Conservation (phyloP, 2,888 invertebrate genomes). For the Rutpela maculata region DNA sequence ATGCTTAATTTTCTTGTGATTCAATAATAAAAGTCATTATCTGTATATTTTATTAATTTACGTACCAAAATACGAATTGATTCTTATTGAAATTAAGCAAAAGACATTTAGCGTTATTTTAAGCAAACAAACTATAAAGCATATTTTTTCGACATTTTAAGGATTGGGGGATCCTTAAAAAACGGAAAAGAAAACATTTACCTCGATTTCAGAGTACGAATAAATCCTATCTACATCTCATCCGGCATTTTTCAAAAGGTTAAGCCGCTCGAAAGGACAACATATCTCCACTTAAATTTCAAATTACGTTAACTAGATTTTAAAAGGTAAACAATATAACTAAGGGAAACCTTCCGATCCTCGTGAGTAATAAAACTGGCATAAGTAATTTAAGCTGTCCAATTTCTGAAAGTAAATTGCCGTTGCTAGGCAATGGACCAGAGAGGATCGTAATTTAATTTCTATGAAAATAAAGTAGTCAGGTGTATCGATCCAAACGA, state of each 20-base stretch:
- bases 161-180: no score
- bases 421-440: conserved; percentile 32
- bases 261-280: neutral
- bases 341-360: neutral
- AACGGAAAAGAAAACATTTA: neutral
- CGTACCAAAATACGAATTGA: no score
- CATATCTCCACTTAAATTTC: conserved; percentile 1
- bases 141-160: no score
- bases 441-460: conserved; percentile 36
- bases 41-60: no score
- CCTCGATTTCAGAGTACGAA: neutral
- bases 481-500: conserved; percentile 29
- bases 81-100: no score
- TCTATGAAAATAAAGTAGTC: conserved; percentile 37
- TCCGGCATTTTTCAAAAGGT: neutral
- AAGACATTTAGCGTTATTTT: no score
- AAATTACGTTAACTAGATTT: conserved; percentile 1
- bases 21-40: no score
- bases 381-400: conserved; percentile 36
- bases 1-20: no score
- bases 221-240: neutral
- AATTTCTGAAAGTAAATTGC: conserved; percentile 29
- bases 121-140: no score
- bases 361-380: conserved; percentile 26
- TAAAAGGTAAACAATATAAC: conserved; percentile 16